Evolutionary conservation across 2,797 vertebrate genomes (phyloP), one percentile per base, ranked within the genome.

Genomic region (Caiman crocodilus): DNA sequence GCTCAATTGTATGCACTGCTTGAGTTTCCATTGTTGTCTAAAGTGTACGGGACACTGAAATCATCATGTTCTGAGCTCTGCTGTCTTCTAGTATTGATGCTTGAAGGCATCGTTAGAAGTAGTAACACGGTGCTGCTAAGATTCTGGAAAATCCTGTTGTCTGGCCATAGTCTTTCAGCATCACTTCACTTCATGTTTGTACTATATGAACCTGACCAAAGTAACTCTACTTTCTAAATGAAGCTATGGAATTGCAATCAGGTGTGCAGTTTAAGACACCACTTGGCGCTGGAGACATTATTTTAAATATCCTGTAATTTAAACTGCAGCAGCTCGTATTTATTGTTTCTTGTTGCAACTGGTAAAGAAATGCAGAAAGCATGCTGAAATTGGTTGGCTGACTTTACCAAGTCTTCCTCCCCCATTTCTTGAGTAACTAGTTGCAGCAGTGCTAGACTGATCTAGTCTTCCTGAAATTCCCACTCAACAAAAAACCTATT

Each of bases 181-280:
- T 86, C 76, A 1, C n/a, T 80, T 86, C 76, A 1, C n/a, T 80
- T 85, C 2, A 0, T 4, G 14, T 7, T 84, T 63, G n/a, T 3
- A 0, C 1, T 5, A 17, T 0, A 11, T 1, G 71, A 92, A 42
- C 0, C 2, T 3, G 18, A 2, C 14, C 28, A 63, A 82, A 73
- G 65, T 57, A 79, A 42, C 64, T n/a, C 17, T 74, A 63, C 21
- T 20, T 73, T 80, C 74, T 76, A 63, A 1, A 80, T 80, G 88
- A 85, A 23, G 35, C 69, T 35, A 23, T 55, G 9, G 2, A 82
- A 77, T 23, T 5, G 58, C 58, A 8, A 0, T 42, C 8, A 1
- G 3, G 6, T 4, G 23, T 20, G 15, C 15, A 0, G 75, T 8
- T 0, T 0, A 25, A 59, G 21, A 55, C n/a, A 75, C 28, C 64